Evolutionary conservation across 2,797 vertebrate genomes (phyloP), one percentile per base, ranked within the genome.

Genomic region (Labeo calbasu): DNA sequence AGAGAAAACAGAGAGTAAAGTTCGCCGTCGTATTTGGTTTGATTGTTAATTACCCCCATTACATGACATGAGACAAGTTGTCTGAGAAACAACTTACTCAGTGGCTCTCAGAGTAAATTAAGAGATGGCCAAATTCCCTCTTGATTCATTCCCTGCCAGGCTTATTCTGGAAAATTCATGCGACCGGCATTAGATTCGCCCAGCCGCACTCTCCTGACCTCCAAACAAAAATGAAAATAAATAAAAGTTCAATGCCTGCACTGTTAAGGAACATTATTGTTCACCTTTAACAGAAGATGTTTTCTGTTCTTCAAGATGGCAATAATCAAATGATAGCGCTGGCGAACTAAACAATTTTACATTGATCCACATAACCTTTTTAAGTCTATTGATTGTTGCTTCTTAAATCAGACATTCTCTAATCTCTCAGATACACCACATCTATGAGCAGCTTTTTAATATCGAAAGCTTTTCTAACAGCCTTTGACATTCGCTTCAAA

Each of bases 331-430:
- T 93, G 92, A 94, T 93, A 93, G 92, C 73, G 81, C 89, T 92
- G 91, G 91, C 90, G 88, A 92, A 91, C 92, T 93, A 94, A 94
- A 94, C 93, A 94, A 94, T 92, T 93, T 94, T 93, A 92, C 92
- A 94, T 94, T 94, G 93, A 94, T 94, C 88, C 84, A 65, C 90
- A 92, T 92, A 94, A 93, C 93, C 93, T 93, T 94, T 23, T 94
- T 94, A 94, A 93, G 92, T 90, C 91, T 91, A 93, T 95, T 92
- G 91, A 94, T 94, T 70, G 90, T 91, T 90, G 92, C n/a, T 69
- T 68, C n/a, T 82, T 81, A 65, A 86, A 72, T 86, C 71, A 84
- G 48, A 66, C 72, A 84, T 81, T 86, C 66, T 71, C 32, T 50
- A 68, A 81, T 69, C 65, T 65, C 73, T 63, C 68, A 75, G 23